Evolutionary conservation across 2,888 invertebrate species (phyloP), one percentile per base, ranked within the genome.

Genomic region (Drosophila affinis): DNA sequence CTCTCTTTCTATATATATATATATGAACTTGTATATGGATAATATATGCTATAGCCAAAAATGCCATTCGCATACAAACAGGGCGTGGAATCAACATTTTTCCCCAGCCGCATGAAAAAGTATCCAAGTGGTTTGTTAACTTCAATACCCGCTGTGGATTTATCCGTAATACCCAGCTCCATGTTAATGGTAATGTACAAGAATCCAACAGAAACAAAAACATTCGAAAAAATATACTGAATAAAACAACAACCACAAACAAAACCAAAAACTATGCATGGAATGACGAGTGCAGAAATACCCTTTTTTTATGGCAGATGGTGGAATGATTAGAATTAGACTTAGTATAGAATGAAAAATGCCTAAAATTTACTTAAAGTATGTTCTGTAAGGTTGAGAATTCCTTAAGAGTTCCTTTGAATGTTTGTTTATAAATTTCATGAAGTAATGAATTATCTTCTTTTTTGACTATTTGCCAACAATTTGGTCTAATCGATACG

Each of bases 31-130:
- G 39, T 39, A 39, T 39, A 49, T 45, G 77, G 63, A 77, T 80
- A 80, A 72, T 86, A 76, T 77, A 53, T 67, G 61, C 72, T 77
- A 71, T 62, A 77, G 62, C 57, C 72, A 57, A 69, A 78, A 72
- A 62, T 73, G 56, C 75, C 72, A 65, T 76, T 74, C 77, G 69
- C 69, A 81, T 62, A 77, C 75, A 81, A 81, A 82, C 86, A 92
- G 92, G 92, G 92, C 76, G 92, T 92, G 84, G 92, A 92, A 84
- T 92, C 92, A 76, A 92, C 91, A 76, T 92, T 92, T 84, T 91
- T 91, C 73, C 87, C 90, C 73, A 91, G 89, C 87, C 92, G 92
- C 87, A 91, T 92, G 91, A 91, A 91, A 91, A 92, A 92, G 83
- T 92, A 92, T 90, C 91, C 92, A 76, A 92, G 92, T 88, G 92